Conservation (phyloP, 2,797 vertebrate genomes). For the Natrix natrix region DNA sequence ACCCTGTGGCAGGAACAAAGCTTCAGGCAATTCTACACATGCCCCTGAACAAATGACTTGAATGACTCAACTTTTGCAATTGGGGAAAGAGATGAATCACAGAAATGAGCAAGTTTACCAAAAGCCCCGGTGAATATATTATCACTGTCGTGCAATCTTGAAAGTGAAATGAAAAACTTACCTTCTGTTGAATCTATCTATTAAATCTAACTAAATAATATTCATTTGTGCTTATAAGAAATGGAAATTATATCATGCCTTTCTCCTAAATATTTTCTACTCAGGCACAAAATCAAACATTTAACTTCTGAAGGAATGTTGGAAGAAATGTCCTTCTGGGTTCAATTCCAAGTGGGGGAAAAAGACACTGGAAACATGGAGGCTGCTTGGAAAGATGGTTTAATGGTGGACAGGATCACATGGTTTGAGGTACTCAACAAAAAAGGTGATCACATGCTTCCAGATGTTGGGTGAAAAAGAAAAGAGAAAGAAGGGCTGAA, state of each 20-base stretch:
- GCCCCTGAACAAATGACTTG: not conserved
- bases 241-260: not conserved
- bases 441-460: too few relatives aligned
- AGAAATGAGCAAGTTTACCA: not conserved
- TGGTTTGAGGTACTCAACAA: too few relatives aligned
- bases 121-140: not conserved
- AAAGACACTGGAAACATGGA: too few relatives aligned
- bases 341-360: too few relatives aligned
- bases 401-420: too few relatives aligned
- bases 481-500: too few relatives aligned
- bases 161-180: not conserved
- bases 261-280: not conserved
- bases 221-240: not conserved
- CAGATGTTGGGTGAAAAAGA: too few relatives aligned
- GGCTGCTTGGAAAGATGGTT: too few relatives aligned
- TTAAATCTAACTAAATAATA: not conserved
- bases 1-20: not conserved
- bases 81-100: not conserved
- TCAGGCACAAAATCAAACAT: not conserved
- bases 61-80: not conserved
- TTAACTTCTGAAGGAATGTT: not conserved
- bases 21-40: not conserved
- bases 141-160: not conserved
- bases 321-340: too few relatives aligned
- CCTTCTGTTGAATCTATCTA: not conserved